phyloP scores from a whole-genome alignment of 92 coral and sea anemone genomes.

The Zoanthus solanderi region DNA sequence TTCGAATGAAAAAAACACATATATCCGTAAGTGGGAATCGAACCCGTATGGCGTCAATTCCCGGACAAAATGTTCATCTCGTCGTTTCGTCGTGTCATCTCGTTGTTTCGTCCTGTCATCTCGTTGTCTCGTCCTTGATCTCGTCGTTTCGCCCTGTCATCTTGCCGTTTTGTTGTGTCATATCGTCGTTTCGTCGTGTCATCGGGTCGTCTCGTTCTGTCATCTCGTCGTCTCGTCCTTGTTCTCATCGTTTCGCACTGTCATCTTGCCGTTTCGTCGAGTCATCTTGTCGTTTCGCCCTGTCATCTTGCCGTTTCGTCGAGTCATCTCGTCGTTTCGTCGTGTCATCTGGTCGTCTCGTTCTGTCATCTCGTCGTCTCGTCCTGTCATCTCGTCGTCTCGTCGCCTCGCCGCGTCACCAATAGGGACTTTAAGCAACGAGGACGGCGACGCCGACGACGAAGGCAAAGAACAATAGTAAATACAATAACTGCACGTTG shows the following conservation, averaged over 20 bases:
- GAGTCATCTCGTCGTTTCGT: not conserved
- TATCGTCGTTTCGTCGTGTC: not conserved
- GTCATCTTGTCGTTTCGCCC: too few species aligned
- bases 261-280: too few species aligned
- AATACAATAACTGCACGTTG: too few species aligned
- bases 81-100: too few species aligned
- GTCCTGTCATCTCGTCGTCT: not conserved
- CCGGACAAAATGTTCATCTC: too few species aligned
- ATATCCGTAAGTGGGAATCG: too few species aligned
- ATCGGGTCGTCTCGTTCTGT: not conserved
- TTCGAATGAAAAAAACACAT: too few species aligned
- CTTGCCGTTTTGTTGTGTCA: not conserved
- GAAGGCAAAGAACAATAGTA: too few species aligned
- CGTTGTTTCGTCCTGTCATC: not conserved
- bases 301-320: too few species aligned
- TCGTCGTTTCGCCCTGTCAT: not conserved
- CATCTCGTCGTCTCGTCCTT: not conserved
- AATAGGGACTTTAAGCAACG: not conserved
- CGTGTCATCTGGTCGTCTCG: constrained; percentile 35
- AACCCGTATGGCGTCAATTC: not conserved
- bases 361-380: not conserved
- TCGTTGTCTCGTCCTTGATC: constrained; percentile 42
- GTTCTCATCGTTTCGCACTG: too few species aligned
- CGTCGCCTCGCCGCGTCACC: constrained; percentile 15
- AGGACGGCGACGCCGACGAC: too few species aligned